phyloP scores from a whole-genome alignment of 2,888 invertebrate genomes.

The Lymantria monacha region DNA sequence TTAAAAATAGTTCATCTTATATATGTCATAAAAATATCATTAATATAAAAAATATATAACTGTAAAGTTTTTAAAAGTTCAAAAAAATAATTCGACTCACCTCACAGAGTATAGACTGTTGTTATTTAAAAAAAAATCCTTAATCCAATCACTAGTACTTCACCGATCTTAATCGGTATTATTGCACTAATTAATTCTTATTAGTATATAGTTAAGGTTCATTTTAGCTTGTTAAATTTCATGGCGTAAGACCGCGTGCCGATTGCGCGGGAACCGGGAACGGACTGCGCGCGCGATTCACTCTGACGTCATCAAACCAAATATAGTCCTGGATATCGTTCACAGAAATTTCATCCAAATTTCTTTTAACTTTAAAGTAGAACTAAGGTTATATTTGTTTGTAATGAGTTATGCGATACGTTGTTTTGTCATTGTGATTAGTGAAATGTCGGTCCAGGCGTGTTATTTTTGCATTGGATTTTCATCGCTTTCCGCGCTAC shows the following conservation, averaged over 20 bases:
- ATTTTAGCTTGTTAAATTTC: constrained; percentile 31
- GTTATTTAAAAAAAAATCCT: constrained; percentile 44
- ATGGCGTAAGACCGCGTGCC: constrained; percentile 54
- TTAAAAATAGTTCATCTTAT: too few species aligned
- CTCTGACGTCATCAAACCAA: constrained; percentile 67
- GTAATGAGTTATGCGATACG: constrained; percentile 26
- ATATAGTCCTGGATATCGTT: constrained; percentile 54
- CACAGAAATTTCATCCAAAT: constrained; percentile 27
- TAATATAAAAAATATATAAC: too few species aligned
- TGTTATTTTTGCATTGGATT: constrained; percentile 78
- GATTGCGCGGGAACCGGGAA: constrained; percentile 60
- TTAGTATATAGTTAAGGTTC: constrained; percentile 45
- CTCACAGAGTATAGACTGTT: constrained; percentile 32
- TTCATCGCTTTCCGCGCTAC: constrained; percentile 63
- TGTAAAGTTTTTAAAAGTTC: neutral
- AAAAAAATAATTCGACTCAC: constrained; percentile 35
- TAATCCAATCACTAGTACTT: constrained; percentile 43
- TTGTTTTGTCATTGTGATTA: constrained; percentile 28
- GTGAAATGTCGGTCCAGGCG: constrained; percentile 63
- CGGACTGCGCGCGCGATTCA: constrained; percentile 66
- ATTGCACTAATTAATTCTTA: constrained; percentile 40
- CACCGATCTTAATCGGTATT: constrained; percentile 32
- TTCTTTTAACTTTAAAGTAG: constrained; percentile 25
- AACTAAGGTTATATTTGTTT: constrained; percentile 37
- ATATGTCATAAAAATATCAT: too few species aligned